Conservation (phyloP, 1,140 invertebrate genomes). For the Drosophila nigromelanica region DNA sequence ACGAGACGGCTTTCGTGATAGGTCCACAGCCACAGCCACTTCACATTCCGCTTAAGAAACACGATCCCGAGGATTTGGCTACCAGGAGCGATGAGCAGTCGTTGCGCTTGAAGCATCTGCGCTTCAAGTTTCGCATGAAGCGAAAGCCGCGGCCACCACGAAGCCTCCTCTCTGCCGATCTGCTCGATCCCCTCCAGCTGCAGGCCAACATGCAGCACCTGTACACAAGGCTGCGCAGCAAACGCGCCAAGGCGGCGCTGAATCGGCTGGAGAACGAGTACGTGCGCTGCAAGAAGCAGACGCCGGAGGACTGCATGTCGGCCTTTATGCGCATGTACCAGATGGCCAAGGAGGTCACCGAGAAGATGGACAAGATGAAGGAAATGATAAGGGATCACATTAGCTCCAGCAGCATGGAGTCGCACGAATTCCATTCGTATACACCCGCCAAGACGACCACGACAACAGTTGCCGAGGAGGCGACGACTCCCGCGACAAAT, state of each 20-base stretch:
- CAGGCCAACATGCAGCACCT: slow-evolving; percentile 55
- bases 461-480: slow-evolving; percentile 3
- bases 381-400: slow-evolving; percentile 63
- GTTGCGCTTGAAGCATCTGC: slow-evolving; percentile 52
- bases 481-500: slow-evolving; percentile 16
- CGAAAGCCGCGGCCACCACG: slow-evolving; percentile 35
- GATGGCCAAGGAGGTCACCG: slow-evolving; percentile 71
- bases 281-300: slow-evolving; percentile 70
- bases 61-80: background rate
- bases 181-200: slow-evolving; percentile 63
- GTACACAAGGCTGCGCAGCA: slow-evolving; percentile 61
- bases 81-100: slow-evolving; percentile 32
- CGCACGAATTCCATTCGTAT: slow-evolving; percentile 7
- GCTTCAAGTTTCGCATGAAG: slow-evolving; percentile 60
- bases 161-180: slow-evolving; percentile 22
- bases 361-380: slow-evolving; percentile 80
- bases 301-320: slow-evolving; percentile 68
- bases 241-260: slow-evolving; percentile 56
- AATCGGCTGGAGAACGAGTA: slow-evolving; percentile 64
- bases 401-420: slow-evolving; percentile 45
- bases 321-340: slow-evolving; percentile 76
- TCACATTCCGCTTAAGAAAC: slow-evolving; percentile 35
- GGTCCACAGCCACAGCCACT: slow-evolving; percentile 54
- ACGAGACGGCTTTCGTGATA: slow-evolving; percentile 30
- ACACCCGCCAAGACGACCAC: slow-evolving; percentile 7